Percentiles rank a stretch among this genome's conserved stretches.
phyloP scores from a whole-genome alignment of 2,113 vertebrate genomes.

The Origma solitaria region DNA sequence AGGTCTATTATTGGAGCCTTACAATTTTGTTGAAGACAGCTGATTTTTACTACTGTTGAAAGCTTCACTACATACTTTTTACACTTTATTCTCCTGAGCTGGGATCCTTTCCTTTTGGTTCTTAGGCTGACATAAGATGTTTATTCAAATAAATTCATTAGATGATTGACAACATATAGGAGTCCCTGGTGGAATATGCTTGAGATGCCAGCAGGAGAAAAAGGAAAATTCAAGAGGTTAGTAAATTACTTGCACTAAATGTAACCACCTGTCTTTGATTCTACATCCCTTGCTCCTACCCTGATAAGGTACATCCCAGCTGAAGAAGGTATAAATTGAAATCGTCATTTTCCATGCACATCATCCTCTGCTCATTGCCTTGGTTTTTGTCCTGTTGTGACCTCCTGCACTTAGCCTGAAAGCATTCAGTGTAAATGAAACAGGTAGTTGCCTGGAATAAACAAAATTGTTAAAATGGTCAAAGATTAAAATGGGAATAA shows the following conservation, averaged over 20 bases:
- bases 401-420: neutral
- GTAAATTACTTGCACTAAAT: neutral
- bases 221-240: neutral
- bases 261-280: neutral
- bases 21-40: slow-evolving; percentile 63
- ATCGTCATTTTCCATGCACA: neutral
- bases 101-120: neutral
- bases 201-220: neutral
- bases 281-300: neutral
- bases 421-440: neutral
- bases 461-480: neutral
- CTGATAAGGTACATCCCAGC: neutral
- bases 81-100: slow-evolving; percentile 50
- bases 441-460: neutral
- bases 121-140: slow-evolving; percentile 11
- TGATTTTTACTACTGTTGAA: slow-evolving; percentile 70
- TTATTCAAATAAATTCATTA: slow-evolving; percentile 30
- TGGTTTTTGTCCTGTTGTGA: neutral
- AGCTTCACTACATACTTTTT: slow-evolving; percentile 48
- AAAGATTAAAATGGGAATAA: neutral
- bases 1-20: slow-evolving; percentile 71
- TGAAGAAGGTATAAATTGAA: neutral
- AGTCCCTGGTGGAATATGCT: neutral
- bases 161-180: slow-evolving; percentile 25
- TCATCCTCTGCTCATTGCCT: neutral